Base-by-base conservation (phyloP, 2,797 vertebrate genomes). In the Limnodromus scolopaceus region DNA sequence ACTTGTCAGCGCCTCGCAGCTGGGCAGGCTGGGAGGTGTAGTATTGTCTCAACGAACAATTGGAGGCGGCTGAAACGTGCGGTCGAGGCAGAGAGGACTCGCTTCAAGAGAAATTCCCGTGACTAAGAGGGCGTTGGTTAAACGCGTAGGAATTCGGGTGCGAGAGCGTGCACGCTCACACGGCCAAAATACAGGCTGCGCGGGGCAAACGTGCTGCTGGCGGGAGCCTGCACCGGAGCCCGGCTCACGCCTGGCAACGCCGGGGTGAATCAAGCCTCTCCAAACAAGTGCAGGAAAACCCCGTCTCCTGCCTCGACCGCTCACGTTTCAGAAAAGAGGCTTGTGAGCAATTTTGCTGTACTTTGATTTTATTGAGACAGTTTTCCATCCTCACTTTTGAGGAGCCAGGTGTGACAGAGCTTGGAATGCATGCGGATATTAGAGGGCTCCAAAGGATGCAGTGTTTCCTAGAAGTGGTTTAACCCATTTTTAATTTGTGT, bases 11-110 rank as follows among this genome's bases (percentile, higher is more conserved):
- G 2, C 14, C 76, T 58, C 5, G 9, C 82, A 84, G 61, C 25
- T 70, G 83, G 55, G 74, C 65, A 86, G 71, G 84, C 89, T 28
- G 53, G 61, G 82, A 86, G 81, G 69, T 23, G 82, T 23, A 77
- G 91, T 71, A 93, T 91, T 95, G 87, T 95, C 82, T 76, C 24
- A 1, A 15, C 3, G 57, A 97, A 95, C 92, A 95, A 96, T 78
- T 20, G 54, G 46, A 79, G 70, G 41, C 15, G 49, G 57, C 68
- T 64, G 84, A 82, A 87, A 95, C 15, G 8, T 80, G 90, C 8
- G 0, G 45, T 9, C 34, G 24, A 55, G 71, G 75, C 53, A 34
- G 51, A 41, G 38, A 66, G 43, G 48, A 6, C 34, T 60, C 5
- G 0, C 38, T 68, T 60, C 57, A 43, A 1, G 3, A 90, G 77